Evolutionary conservation across 2,113 vertebrate species (phyloP).

Genomic region (Speoplatyrhinus poulsoni): DNA sequence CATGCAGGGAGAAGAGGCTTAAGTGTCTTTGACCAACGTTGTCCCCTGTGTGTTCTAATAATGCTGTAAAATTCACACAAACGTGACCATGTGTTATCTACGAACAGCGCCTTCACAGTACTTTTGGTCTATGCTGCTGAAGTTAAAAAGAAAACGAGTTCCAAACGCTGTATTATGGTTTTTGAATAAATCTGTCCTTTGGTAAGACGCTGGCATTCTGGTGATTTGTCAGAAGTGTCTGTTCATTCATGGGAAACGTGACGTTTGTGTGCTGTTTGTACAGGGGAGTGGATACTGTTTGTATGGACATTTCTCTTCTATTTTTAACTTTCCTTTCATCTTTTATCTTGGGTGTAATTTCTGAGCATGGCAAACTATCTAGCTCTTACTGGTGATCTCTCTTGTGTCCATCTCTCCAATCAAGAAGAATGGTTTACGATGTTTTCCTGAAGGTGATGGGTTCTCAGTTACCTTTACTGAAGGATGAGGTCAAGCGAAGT

Average conservation of each 20-base stretch:
- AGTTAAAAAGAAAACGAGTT: constrained; percentile 63
- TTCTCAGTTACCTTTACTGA: neutral
- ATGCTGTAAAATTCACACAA: constrained; percentile 83
- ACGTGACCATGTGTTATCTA: constrained; percentile 84
- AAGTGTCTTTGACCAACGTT: constrained; percentile 74
- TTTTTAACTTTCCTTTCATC: constrained; percentile 17
- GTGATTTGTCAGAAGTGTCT: constrained; percentile 42
- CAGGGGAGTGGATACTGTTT: constrained; percentile 9
- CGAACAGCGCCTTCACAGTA: constrained; percentile 79
- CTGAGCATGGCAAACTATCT: constrained; percentile 61
- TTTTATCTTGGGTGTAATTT: constrained; percentile 24
- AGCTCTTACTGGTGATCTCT: constrained; percentile 18
- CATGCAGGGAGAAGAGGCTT: constrained; percentile 59
- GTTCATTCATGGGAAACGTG: neutral
- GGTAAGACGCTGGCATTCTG: constrained; percentile 76
- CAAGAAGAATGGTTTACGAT: constrained; percentile 5
- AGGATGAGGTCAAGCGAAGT: constrained; percentile 29
- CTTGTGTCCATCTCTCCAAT: constrained; percentile 21
- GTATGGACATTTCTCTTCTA: constrained; percentile 5
- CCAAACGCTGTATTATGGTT: constrained; percentile 90
- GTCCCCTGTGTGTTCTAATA: constrained; percentile 84
- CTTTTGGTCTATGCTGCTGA: constrained; percentile 84
- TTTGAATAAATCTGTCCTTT: constrained; percentile 98
- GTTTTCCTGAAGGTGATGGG: neutral
- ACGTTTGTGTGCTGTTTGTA: neutral